phyloP scores from a whole-genome alignment of 2,797 vertebrate species.

The Paedocypris micromegethes region DNA sequence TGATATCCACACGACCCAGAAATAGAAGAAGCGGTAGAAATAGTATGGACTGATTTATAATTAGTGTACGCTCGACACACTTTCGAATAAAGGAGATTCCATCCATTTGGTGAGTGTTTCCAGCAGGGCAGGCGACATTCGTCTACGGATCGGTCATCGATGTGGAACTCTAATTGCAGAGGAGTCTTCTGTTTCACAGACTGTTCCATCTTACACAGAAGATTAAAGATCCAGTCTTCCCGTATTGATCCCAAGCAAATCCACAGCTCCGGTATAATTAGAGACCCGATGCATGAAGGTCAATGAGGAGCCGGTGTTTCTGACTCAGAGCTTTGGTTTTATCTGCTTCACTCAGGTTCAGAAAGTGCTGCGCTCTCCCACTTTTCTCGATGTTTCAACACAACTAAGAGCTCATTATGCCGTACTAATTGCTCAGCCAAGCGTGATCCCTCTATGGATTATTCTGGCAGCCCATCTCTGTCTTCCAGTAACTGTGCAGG shows the following conservation, averaged over 20 bases:
- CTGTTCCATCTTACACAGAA: conserved; percentile 86
- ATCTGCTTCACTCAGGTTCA: neutral
- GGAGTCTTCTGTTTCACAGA: conserved; percentile 80
- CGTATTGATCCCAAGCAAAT: conserved; percentile 84
- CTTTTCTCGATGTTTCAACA: conserved; percentile 7
- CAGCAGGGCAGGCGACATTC: conserved; percentile 45
- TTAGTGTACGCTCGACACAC: too few relatives aligned
- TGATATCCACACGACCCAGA: too few relatives aligned
- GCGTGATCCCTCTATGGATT: conserved; percentile 7
- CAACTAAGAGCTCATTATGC: conserved; percentile 9
- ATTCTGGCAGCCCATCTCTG: conserved; percentile 6
- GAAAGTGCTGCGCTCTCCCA: conserved; percentile 7
- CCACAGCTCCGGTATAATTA: conserved; percentile 91
- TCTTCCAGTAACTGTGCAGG: neutral
- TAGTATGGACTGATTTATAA: too few relatives aligned
- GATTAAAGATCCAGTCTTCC: conserved; percentile 85
- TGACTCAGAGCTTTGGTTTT: conserved; percentile 25
- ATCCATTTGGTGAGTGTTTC: too few relatives aligned
- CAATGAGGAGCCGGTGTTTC: conserved; percentile 71
- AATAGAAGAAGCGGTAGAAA: too few relatives aligned
- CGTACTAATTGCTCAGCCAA: neutral
- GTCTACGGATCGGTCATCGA: conserved; percentile 77
- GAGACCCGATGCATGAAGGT: conserved; percentile 85
- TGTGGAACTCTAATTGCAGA: conserved; percentile 82
- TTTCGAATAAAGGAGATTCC: too few relatives aligned